A percentile compares a stretch with the other conserved stretches of the same genome.
These are phyloP conservation scores for Morone saxatilis DNA, from an alignment of 2,113 vertebrate genomes.

Conservation along the genomic window DNA sequence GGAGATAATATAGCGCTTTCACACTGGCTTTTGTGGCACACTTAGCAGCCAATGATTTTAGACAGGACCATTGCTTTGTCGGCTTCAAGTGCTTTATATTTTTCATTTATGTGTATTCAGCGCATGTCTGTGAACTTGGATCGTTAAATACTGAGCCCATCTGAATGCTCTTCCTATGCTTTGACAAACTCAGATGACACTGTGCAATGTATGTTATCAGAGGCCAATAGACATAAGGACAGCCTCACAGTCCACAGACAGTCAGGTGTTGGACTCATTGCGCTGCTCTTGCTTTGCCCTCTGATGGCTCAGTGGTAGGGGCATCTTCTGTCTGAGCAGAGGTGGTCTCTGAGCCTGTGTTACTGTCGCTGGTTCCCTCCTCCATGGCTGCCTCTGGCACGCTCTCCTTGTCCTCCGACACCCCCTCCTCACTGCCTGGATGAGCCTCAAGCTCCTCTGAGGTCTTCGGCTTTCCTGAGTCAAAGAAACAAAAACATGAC, in stretches of 20 bases:
- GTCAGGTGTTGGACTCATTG: constrained; percentile 59
- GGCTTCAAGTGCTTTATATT: constrained; percentile 58
- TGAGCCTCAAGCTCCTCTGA: constrained; percentile 71
- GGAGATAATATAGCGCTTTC: constrained; percentile 53
- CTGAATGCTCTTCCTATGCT: constrained; percentile 29
- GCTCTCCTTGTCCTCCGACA: constrained; percentile 78
- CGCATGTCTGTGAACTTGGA: constrained; percentile 22
- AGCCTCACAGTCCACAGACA: constrained; percentile 35
- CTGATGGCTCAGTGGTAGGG: constrained; percentile 64
- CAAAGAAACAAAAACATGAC: not conserved
- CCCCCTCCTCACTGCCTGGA: constrained; percentile 71
- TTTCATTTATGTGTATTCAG: constrained; percentile 9
- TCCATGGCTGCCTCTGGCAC: constrained; percentile 80
- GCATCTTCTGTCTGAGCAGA: constrained; percentile 80
- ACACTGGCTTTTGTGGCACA: constrained; percentile 33
- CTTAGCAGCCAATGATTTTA: constrained; percentile 38
- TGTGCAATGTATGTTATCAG: constrained; percentile 60
- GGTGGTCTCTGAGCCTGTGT: constrained; percentile 83
- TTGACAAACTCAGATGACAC: constrained; percentile 67
- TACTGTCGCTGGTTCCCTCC: constrained; percentile 83
- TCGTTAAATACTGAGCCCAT: constrained; percentile 30
- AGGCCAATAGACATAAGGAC: not conserved
- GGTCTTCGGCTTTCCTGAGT: constrained; percentile 71
- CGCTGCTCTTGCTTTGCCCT: constrained; percentile 66
- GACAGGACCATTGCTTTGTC: constrained; percentile 42